A percentile compares a stretch with the other conserved stretches of the same genome.
These are phyloP conservation scores for Otis tarda DNA, from an alignment of 2,113 vertebrate species.

Conservation along the genomic window DNA sequence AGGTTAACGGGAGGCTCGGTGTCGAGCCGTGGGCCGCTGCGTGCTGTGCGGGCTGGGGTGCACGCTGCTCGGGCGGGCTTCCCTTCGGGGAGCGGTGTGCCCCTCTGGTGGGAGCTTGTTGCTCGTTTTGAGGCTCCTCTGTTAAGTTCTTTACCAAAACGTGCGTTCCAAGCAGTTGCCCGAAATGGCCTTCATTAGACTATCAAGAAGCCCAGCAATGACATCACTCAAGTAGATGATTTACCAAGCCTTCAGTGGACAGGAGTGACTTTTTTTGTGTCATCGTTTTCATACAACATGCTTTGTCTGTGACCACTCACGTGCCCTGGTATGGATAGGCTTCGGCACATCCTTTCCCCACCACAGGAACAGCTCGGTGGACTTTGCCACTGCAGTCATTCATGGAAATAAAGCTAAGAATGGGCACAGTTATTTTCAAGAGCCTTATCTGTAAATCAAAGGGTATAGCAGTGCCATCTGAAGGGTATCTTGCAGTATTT, in stretches of 20 bases:
- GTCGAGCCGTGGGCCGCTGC: background rate
- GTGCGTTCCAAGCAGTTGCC: background rate
- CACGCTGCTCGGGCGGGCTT: background rate
- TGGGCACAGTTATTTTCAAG: background rate
- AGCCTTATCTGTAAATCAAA: background rate
- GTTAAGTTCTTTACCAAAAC: background rate
- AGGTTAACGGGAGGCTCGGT: background rate
- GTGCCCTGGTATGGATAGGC: fast-evolving
- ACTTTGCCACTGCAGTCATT: background rate
- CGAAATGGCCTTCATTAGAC: background rate
- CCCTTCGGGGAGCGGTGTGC: fast-evolving
- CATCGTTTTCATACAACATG: fast-evolving
- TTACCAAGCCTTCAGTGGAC: background rate
- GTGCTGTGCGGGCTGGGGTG: background rate
- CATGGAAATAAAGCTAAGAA: background rate
- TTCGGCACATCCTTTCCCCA: background rate
- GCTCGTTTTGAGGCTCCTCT: too few relatives aligned
- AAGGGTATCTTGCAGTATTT: background rate
- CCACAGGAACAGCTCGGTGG: background rate
- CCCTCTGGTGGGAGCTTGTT: background rate
- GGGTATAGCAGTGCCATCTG: too few relatives aligned
- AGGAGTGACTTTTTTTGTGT: background rate
- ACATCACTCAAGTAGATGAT: background rate
- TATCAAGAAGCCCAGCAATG: background rate
- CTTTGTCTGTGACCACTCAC: background rate